Base-by-base conservation (phyloP, 37 sponge, comb jelly and placozoan species). In the Petrosia ficiformis region DNA sequence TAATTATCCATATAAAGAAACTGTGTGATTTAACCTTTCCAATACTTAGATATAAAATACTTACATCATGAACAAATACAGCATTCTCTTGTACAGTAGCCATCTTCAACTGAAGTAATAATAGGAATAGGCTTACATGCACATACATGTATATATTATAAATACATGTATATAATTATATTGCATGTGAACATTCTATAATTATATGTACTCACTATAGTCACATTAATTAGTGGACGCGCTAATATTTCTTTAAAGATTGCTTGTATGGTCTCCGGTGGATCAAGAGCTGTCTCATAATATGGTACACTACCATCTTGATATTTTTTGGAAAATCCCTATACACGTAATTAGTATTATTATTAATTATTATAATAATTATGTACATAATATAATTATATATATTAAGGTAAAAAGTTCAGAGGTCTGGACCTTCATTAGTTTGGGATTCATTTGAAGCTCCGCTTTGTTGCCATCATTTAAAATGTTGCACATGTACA, bases 181-280 rank as follows among this genome's bases (percentile, higher is more conserved):
- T 39, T 44, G 39, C 35, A 67, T 54, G 26, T 73, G 57, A 56
- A 44, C 29, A 57, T 29, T 58, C 8, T 1, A 48, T 14, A 48
- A 19, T 8, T 48, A 48, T 14, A 19, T 48, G 54, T 29, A 79
- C 85, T 84, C 59, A 90, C 90, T 68, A 90, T 70, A 52, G 72
- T 44, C 32, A 81, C 77, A 28, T 80, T 84, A 44, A 90, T 90
- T 34, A 80, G 80, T 1, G 85, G 90, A 3, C 79, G 80, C 40
- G 90, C 80, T 39, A 90, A 41, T 24, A 84, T 84, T 66, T 90
- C 85, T 61, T 72, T 64, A 54, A 90, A 80, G 2, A 80, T 67
- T 16, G 54, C 83, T 38, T 44, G 54, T 8, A 56, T 59, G 43
- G 54, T 65, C n/a, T 84, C 56, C 2, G 57, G 76, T 52, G 72